Percentiles rank a stretch among this genome's conserved stretches.
These are phyloP conservation scores for Phainopepla nitens DNA, from an alignment of 2,113 vertebrate species.

Conservation along the genomic window DNA sequence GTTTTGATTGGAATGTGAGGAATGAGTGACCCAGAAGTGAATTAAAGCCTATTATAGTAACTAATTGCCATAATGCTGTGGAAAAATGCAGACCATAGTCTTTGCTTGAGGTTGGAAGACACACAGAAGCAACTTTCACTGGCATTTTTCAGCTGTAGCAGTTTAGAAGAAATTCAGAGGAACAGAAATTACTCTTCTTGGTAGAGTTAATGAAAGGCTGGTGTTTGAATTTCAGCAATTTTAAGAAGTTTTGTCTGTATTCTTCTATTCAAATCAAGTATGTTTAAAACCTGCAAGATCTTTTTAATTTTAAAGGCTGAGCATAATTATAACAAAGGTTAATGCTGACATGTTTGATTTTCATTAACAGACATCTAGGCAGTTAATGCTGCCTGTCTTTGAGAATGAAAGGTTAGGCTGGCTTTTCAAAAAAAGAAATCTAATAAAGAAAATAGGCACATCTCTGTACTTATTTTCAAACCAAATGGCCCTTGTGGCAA, in stretches of 20 bases:
- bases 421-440: not conserved
- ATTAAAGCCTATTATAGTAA: constrained; percentile 3
- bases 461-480: not conserved
- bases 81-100: not conserved
- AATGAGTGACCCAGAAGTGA: not conserved
- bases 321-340: not conserved
- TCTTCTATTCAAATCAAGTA: not conserved
- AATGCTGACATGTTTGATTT: not conserved
- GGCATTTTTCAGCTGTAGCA: not conserved
- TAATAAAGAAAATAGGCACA: not conserved
- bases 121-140: not conserved
- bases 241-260: not conserved
- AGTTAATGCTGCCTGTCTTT: not conserved
- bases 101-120: not conserved
- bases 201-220: not conserved
- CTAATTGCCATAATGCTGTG: constrained; percentile 1
- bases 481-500: not conserved
- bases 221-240: not conserved
- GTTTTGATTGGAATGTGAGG: constrained; percentile 4
- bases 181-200: not conserved
- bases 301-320: not conserved
- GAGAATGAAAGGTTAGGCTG: not conserved
- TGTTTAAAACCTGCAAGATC: not conserved
- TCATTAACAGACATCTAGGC: not conserved
- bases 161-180: not conserved